Base-by-base conservation (phyloP, 2,113 vertebrate genomes). In the Sinocyclocheilus anshuiensis region DNA sequence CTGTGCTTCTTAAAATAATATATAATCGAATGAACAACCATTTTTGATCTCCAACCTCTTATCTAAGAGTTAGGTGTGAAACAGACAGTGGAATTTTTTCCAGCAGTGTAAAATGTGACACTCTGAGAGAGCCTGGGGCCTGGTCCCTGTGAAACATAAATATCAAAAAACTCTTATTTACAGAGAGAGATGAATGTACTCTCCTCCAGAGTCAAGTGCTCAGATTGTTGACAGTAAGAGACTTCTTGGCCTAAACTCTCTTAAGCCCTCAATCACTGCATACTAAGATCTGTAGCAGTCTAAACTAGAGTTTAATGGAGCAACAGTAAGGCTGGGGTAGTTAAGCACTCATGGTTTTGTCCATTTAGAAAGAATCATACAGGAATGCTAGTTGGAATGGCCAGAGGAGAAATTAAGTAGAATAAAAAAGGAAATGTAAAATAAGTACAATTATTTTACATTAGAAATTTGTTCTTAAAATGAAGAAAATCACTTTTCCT, bases 141-240 rank as follows among this genome's bases (percentile, higher is more conserved):
- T 81, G 55, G 36, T 81, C 76, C 50, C n/a, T 71, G 36, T 78
- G 67, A 78, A 76, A 87, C 80, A 89, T 69, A 85, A 71, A 88
- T 88, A 45, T 50, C 26, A 39, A 78, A 86, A 86, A 81, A 50
- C 61, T 89, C 53, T 93, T 93, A 90, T 93, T 94, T 93, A 91
- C 92, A 87, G 84, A 92, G 77, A 81, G 78, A 90, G 89, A 92
- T 89, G 88, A 92, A 87, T 87, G 85, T 82, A 33, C 24, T 89
- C 89, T 89, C 86, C 84, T 87, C 87, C 26, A 79, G 89, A 90
- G 92, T 93, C 88, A 90, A 94, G 88, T 88, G 90, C 87, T 92
- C 85, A 86, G 6, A 5, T 33, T 92, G 89, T 92, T 92, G 89
- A 86, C 87, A 87, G 77, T 88, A 89, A 83, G 36, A 89, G 81